Evolutionary conservation across 2,797 vertebrate species (phyloP), one percentile per base, ranked within the genome.

Genomic region (Coregonus sp.): DNA sequence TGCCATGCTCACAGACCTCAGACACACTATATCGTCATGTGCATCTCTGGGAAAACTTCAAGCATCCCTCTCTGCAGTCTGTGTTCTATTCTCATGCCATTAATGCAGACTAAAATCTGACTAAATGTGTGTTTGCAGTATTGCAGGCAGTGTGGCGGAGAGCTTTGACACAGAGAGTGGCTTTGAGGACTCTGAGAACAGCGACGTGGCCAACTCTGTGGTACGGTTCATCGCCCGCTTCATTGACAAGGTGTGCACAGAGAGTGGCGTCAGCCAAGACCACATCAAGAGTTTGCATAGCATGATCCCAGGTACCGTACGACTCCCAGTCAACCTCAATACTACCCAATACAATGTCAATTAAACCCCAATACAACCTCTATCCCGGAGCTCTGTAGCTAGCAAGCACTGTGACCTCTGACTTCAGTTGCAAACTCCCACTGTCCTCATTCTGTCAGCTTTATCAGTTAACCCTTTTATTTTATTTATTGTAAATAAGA

Each of bases 131-230:
- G 12, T 25, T 2, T 72, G 50, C 87, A 99, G 98, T 89, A 98
- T 99, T 87, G 98, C 97, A 72, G 98, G 98, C 76, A 99, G 98
- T 4, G 96, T 99, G 72, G 97, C 98, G 2, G 98, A 99, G 85
- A 99, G 98, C 92, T 99, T 97, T 52, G 98, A 99, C 88, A 99
- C 98, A 0, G 98, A 99, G 88, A 99, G 98, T 54, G 98, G 98
- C 0, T 99, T 98, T 84, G 98, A 99, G 90, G 98, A 99, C 84
- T 97, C 97, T 0, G 98, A 99, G 86, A 98, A 88, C 91, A 98
- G 94, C 18, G 98, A 99, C 20, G 93, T 97, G 68, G 96, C 97
- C 70, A 98, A 98, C 20, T 96, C 96, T 0, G 97, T 98, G 40
- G 96, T 97, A 68, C 92, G 95, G 70, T 99, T 99, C 76, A 95